Evolutionary conservation across 1,140 invertebrate genomes (phyloP).

Genomic region (Lutraria rhynchaena): DNA sequence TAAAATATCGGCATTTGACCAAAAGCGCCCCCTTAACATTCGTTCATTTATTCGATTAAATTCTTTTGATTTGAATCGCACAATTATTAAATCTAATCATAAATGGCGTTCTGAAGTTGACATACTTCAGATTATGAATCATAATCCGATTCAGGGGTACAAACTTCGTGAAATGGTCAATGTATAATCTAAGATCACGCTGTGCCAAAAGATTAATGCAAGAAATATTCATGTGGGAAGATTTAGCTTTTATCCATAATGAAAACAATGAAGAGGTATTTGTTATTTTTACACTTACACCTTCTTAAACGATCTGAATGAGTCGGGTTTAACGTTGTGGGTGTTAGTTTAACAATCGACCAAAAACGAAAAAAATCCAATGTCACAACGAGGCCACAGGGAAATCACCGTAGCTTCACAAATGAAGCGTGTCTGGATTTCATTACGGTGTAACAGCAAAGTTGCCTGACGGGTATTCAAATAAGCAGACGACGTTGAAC

Average conservation of each 20-base stretch:
- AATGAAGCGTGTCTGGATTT: conserved; percentile 56
- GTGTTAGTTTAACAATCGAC: conserved; percentile 12
- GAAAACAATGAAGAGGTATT: conserved; percentile 8
- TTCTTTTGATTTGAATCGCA: no score
- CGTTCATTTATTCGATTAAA: no score
- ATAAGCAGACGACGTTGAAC: conserved; percentile 53
- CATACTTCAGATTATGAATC: no score
- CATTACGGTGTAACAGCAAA: conserved; percentile 34
- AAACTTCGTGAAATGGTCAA: no score
- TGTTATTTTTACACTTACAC: conserved; percentile 14
- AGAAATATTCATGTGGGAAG: conserved; percentile 14
- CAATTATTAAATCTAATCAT: no score
- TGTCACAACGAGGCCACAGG: not conserved
- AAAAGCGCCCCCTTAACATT: no score
- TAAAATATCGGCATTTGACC: no score
- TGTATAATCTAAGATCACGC: no score
- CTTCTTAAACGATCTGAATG: conserved; percentile 12
- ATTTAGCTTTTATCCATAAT: conserved; percentile 1
- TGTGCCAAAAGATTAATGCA: no score
- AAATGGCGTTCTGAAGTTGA: no score
- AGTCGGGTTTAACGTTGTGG: not conserved
- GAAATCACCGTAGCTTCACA: conserved; percentile 18
- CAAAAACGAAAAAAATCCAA: not conserved
- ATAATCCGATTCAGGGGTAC: no score
- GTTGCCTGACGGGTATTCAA: conserved; percentile 59